Conservation (phyloP, 1,140 invertebrate species). For the Anagrus nilaparvatae region DNA sequence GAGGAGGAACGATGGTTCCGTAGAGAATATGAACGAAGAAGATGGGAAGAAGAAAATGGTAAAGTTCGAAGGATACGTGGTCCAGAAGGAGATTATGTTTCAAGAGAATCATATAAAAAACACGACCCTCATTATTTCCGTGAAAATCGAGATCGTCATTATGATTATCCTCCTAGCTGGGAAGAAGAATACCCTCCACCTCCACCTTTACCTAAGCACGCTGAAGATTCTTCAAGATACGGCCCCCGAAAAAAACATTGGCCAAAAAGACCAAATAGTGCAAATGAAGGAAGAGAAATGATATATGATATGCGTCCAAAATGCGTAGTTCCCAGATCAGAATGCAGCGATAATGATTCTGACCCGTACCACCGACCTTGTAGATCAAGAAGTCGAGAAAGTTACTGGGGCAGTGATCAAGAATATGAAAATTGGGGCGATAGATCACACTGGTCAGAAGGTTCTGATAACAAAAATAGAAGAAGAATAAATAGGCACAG, state of each 20-base stretch:
- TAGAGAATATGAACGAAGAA: constrained; percentile 34
- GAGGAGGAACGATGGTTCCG: constrained; percentile 35
- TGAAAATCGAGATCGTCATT: constrained; percentile 27
- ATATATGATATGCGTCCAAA: constrained; percentile 31
- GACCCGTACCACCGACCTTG: constrained; percentile 33
- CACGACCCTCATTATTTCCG: constrained; percentile 30
- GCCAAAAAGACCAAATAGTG: constrained; percentile 54
- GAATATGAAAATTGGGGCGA: constrained; percentile 39
- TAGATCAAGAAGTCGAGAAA: constrained; percentile 36
- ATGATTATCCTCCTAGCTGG: constrained; percentile 29
- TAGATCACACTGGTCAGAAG: constrained; percentile 35
- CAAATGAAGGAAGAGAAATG: constrained; percentile 39
- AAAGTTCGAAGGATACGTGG: constrained; percentile 26
- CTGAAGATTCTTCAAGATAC: constrained; percentile 37
- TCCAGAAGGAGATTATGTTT: constrained; percentile 22
- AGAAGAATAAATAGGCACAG: constrained; percentile 39
- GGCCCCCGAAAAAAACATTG: constrained; percentile 44
- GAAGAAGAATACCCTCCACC: constrained; percentile 30
- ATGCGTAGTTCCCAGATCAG: constrained; percentile 36
- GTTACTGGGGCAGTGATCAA: constrained; percentile 39
- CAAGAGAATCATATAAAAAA: constrained; percentile 28
- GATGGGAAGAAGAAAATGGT: constrained; percentile 32
- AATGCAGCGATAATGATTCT: constrained; percentile 40
- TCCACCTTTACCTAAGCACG: too few relatives aligned
- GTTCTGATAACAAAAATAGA: constrained; percentile 31